These are phyloP conservation scores for Periophthalmus magnuspinnatus DNA, from an alignment of 2,797 vertebrate genomes.

Conservation along the genomic window DNA sequence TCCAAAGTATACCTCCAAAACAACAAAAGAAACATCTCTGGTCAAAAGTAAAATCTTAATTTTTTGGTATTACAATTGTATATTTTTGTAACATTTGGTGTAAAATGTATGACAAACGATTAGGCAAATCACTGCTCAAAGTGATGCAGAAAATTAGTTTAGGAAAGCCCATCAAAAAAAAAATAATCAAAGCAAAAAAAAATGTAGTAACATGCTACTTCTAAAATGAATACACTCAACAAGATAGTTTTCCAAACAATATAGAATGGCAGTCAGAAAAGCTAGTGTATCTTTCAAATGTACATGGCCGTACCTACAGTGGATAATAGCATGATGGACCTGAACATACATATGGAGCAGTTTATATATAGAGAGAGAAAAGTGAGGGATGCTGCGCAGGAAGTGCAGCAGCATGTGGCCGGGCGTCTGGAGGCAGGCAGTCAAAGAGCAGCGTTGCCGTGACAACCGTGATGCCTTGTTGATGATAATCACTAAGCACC, in stretches of 20 bases:
- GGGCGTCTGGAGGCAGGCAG: slow-evolving; percentile 70
- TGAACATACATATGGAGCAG: neutral
- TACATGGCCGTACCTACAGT: neutral
- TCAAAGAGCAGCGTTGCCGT: slow-evolving; percentile 74
- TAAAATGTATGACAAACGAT: no score
- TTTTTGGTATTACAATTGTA: no score
- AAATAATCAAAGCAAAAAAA: no score
- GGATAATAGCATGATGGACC: neutral
- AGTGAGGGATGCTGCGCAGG: slow-evolving; percentile 19
- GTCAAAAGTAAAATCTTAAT: no score
- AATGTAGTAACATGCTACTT: no score
- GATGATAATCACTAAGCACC: slow-evolving; percentile 64
- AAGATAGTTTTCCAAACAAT: neutral
- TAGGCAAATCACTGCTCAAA: no score
- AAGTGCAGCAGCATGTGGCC: slow-evolving; percentile 75
- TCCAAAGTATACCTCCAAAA: no score
- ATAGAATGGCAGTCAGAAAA: neutral
- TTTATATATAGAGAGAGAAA: slow-evolving; percentile 7
- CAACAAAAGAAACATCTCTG: no score
- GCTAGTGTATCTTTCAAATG: neutral
- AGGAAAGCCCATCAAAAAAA: no score
- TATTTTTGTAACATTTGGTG: no score
- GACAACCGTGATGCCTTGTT: slow-evolving; percentile 77
- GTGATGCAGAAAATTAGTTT: no score
- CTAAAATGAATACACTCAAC: neutral